Evolutionary conservation across 2,113 vertebrate species (phyloP).

Genomic region (Xenus cinereus): DNA sequence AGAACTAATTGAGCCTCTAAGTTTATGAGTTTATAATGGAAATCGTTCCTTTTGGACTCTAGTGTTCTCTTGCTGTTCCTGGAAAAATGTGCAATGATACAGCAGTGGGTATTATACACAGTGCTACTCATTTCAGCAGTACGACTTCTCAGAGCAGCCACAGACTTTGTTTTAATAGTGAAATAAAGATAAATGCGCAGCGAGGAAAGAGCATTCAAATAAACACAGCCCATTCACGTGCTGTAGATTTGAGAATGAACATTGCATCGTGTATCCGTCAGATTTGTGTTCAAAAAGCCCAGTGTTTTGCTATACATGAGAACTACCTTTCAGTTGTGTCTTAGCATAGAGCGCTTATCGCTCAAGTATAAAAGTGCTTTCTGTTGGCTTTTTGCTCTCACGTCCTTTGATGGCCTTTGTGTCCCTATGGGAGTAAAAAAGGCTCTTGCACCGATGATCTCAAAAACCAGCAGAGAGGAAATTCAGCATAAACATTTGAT

Average conservation of each 20-base stretch:
- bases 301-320: neutral
- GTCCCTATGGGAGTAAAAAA: neutral
- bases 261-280: neutral
- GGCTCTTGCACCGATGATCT: neutral
- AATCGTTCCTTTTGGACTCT: neutral
- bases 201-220: neutral
- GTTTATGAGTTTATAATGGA: neutral
- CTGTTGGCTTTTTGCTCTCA: neutral
- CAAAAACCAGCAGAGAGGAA: neutral
- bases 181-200: neutral
- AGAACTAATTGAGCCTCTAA: neutral
- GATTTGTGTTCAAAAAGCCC: neutral
- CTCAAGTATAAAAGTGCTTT: neutral
- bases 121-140: neutral
- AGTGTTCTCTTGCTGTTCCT: neutral
- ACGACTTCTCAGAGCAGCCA: neutral
- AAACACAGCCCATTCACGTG: neutral
- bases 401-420: neutral
- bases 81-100: neutral
- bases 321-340: neutral
- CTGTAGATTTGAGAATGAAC: neutral
- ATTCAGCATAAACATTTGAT: neutral
- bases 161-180: neutral
- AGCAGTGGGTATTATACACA: neutral
- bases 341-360: fast-evolving